phyloP scores from a whole-genome alignment of 2,888 invertebrate genomes.

The Acanthoscelides obtectus region DNA sequence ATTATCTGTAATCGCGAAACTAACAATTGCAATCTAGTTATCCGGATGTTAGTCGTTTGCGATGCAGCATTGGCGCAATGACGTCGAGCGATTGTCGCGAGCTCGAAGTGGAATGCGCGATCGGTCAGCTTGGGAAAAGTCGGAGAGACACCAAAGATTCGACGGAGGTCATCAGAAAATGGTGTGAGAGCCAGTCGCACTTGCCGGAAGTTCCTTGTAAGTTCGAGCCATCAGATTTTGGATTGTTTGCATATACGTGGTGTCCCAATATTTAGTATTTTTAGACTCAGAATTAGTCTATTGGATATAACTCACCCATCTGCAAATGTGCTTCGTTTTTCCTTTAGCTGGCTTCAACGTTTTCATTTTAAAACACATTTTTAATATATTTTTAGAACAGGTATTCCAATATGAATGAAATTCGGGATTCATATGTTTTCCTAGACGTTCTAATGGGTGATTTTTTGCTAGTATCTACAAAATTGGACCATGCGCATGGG shows the following conservation, averaged over 20 bases:
- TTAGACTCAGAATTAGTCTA: too few relatives aligned
- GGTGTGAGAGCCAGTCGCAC: constrained; percentile 4
- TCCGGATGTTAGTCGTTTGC: neutral
- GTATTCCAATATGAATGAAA: too few relatives aligned
- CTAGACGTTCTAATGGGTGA: too few relatives aligned
- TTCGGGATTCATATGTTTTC: too few relatives aligned
- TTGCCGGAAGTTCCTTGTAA: constrained; percentile 5
- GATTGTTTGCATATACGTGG: too few relatives aligned
- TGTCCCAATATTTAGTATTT: too few relatives aligned
- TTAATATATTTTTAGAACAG: neutral
- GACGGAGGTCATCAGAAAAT: constrained; percentile 1
- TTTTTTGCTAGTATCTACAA: too few relatives aligned
- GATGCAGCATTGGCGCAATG: neutral
- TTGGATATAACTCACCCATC: too few relatives aligned
- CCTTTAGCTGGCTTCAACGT: too few relatives aligned
- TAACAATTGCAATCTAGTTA: neutral
- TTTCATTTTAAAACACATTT: neutral
- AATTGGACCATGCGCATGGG: too few relatives aligned
- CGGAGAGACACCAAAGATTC: constrained; percentile 5
- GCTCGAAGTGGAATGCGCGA: neutral
- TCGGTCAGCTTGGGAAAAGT: constrained; percentile 1
- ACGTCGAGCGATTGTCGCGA: neutral
- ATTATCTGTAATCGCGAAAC: neutral
- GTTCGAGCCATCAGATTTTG: neutral
- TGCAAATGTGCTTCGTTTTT: too few relatives aligned